Base-by-base conservation (phyloP, 2,888 invertebrate species). In the Antheraea assamensis region DNA sequence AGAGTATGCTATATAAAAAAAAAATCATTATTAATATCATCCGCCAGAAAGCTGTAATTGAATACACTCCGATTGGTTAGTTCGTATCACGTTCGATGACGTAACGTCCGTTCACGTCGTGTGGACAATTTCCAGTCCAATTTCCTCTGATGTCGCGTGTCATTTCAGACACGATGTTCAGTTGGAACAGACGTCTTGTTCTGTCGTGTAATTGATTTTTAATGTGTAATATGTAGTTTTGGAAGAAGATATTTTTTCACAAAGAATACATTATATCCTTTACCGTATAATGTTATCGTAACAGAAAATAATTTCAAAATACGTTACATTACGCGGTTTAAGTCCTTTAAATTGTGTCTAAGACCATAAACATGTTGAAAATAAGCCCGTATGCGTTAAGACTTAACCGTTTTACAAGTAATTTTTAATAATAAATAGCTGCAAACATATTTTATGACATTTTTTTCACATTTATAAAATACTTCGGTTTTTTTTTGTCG, bases 41-140 rank as follows among this genome's bases (percentile, higher is more conserved):
- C 78, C 77, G 76, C 75, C 77, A 75, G 78, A 78, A 13, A 61
- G 79, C 84, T 81, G 79, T 91, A 92, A 93, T 92, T 91, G 88
- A 92, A 92, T 89, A 83, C 82, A 78, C 82, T 77, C 85, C 88
- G 92, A 92, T 93, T 92, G 92, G 91, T 89, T 87, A 88, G 90
- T 90, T 88, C 89, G 84, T 87, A 88, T 89, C 88, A 87, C 86
- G 85, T 84, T 83, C 87, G 87, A 90, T 90, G 90, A 90, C 89
- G 90, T 86, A 87, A 86, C 85, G 83, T 90, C 92, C 91, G 89
- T 87, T 82, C 84, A 82, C 85, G 90, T 89, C 91, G 90, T 89
- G 88, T 90, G 89, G 87, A 85, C 90, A 88, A 93, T 93, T 92
- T 94, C 93, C 93, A 87, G 85, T 82, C 79, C 88, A 88, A 92